Evolutionary conservation across 2,113 vertebrate genomes (phyloP).

Genomic region (Orientallactaga bullata): DNA sequence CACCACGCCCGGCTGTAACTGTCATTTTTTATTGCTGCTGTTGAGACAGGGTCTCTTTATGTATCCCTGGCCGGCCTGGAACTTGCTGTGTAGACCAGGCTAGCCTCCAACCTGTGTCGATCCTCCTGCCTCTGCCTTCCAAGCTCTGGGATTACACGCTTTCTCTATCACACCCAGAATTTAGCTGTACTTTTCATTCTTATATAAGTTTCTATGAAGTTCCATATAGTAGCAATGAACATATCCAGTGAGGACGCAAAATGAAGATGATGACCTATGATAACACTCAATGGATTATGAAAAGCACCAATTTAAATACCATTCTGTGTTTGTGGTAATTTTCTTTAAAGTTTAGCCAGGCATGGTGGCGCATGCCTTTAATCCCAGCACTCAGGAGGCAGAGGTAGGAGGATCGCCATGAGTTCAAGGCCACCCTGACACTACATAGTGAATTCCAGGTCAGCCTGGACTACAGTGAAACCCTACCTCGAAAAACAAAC

Average conservation of each 20-base stretch:
- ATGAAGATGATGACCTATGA: not conserved
- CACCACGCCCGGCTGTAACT: too few relatives aligned
- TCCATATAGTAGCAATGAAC: not conserved
- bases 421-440: too few relatives aligned
- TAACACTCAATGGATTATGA: not conserved
- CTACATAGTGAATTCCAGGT: too few relatives aligned
- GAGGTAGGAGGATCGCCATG: too few relatives aligned
- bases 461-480: too few relatives aligned
- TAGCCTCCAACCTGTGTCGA: not conserved
- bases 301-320: conserved; percentile 10
- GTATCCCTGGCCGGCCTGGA: too few relatives aligned
- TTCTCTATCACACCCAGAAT: not conserved
- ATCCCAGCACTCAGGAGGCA: too few relatives aligned
- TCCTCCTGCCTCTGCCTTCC: not conserved
- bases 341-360: too few relatives aligned
- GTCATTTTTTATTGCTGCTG: not conserved
- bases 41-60: too few relatives aligned
- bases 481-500: too few relatives aligned
- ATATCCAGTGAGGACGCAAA: not conserved
- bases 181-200: not conserved
- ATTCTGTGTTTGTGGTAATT: not conserved
- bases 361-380: too few relatives aligned
- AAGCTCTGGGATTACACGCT: not conserved
- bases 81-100: not conserved
- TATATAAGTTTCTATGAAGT: not conserved